Evolutionary conservation across 2,797 vertebrate genomes (phyloP), one percentile per base, ranked within the genome.

Genomic region (Hemitrygon akajei): DNA sequence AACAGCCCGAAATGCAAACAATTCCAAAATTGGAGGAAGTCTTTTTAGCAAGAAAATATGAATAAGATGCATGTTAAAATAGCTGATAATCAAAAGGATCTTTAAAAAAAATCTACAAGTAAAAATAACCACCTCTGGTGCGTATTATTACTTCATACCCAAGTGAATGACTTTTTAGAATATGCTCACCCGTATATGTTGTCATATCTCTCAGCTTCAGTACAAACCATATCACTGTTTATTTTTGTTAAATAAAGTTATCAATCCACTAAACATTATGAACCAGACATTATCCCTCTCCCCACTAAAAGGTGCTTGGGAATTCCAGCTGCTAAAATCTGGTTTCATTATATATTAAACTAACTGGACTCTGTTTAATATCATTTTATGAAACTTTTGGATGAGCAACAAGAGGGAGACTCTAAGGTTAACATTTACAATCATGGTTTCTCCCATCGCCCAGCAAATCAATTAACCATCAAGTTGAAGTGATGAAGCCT

Each of bases 211-310:
- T 27, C 9, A 56, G 40, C 69, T 56, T 47, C 12, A 56, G 40
- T 58, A 75, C 47, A 91, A 66, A 91, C 34, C 86, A 20, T 9
- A 66, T n/a, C 71, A 47, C 34, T 69, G 56, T 47, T 93, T 93
- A 56, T 47, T 93, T 93, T 73, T 71, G 37, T 75, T 92, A 75
- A 92, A 91, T 91, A 91, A 93, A 92, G 37, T 91, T 69, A 91
- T 76, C n/a, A 93, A 76, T 73, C 27, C 71, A 93, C 1, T 30
- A 25, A 75, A 47, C 47, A 93, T 56, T 11, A 92, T 76, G 37
- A 93, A 12, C 66, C 91, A 93, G 71, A 93, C 69, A 76, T 56
- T 75, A 93, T 30, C 27, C 37, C 40, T 73, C 14, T 47, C 40
- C 40, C 40, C 5, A 18, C 27, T 18, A 93, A n/a, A 47, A 75